Conservation (phyloP, 2,113 vertebrate genomes). For the Gadus macrocephalus region DNA sequence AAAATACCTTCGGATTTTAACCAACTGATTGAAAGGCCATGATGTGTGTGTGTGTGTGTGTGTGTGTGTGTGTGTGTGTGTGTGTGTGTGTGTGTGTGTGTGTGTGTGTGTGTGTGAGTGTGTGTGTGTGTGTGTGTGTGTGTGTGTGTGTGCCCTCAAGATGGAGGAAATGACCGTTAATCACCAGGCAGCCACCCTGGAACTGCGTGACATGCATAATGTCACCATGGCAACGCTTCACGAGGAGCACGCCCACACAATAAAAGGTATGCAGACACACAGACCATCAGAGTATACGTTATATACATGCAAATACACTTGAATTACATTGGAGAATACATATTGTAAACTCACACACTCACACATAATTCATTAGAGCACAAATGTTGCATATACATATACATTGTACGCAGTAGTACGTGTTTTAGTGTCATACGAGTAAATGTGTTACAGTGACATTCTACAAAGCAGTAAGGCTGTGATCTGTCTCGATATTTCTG, state of each 20-base stretch:
- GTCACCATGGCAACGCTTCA: slow-evolving; percentile 80
- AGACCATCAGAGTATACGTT: neutral
- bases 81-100: too few relatives aligned
- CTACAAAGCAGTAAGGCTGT: too few relatives aligned
- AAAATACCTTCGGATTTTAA: too few relatives aligned
- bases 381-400: too few relatives aligned
- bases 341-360: too few relatives aligned
- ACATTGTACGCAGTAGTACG: neutral
- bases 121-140: slow-evolving; percentile 18
- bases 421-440: too few relatives aligned
- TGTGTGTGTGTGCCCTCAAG: slow-evolving; percentile 60
- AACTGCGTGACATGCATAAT: slow-evolving; percentile 82
- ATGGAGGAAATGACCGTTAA: slow-evolving; percentile 82
- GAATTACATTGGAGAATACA: too few relatives aligned
- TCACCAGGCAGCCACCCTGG: slow-evolving; percentile 78
- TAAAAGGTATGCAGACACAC: slow-evolving; percentile 75
- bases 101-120: neutral
- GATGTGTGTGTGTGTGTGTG: too few relatives aligned
- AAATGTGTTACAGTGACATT: too few relatives aligned
- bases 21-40: too few relatives aligned
- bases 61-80: too few relatives aligned
- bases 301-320: neutral
- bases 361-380: too few relatives aligned
- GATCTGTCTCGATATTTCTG: slow-evolving; percentile 6
- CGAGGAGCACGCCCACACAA: slow-evolving; percentile 83